Evolutionary conservation across 2,888 invertebrate genomes (phyloP), one percentile per base, ranked within the genome.

Genomic region (Luffia ferchaultella): DNA sequence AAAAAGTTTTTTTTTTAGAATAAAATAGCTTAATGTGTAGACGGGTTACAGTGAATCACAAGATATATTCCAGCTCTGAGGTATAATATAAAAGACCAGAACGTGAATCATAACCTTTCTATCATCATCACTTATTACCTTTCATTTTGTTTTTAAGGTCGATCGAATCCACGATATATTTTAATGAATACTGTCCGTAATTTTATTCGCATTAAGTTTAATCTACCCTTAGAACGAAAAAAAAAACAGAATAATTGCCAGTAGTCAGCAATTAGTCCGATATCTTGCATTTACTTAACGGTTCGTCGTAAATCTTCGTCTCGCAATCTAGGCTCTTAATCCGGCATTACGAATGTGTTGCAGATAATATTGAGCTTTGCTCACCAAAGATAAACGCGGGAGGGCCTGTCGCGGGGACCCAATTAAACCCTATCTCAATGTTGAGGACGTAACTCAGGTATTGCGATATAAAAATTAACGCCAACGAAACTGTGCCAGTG

Each of bases 381-480:
- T 75, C 70, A 68, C 58, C 60, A 55, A n/a, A n/a, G 73, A 75
- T 75, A 73, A 67, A 63, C 58, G 50, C 18, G 45, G 42, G 49
- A 69, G 77, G 77, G 76, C 68, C 72, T 73, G 74, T 73, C 70
- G 70, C 64, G 67, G 61, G 57, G 62, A 62, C 64, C 70, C 72
- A 74, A 76, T 73, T 76, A 73, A 74, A 76, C 62, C 64, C 66
- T 64, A 67, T 69, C 68, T 67, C 51, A 51, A 51, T 67, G 65
- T 63, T 58, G 51, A 52, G 58, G 62, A 55, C 57, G 57, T 58
- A 59, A 62, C 60, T 60, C 59, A 57, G 61, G 68, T 67, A 64
- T 68, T 62, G 68, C 68, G 69, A 72, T 73, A 76, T 78, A 75
- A 76, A 77, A 74, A 77, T 73, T 73, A 78, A 77, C 76, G 70